Base-by-base conservation (phyloP, 2,113 vertebrate species). In the Psilopsiagon aymara region DNA sequence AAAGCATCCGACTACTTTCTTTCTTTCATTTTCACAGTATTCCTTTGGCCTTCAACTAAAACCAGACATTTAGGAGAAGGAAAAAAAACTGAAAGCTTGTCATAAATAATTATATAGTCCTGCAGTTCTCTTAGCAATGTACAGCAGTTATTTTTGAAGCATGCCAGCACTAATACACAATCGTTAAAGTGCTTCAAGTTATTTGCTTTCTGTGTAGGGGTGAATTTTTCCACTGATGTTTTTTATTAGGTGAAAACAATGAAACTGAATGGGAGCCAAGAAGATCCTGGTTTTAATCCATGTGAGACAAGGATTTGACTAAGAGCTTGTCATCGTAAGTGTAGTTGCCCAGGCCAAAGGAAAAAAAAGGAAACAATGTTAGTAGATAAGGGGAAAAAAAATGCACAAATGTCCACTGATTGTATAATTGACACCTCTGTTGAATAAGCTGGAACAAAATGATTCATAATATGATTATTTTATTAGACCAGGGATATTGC, bases 131-230 rank as follows among this genome's bases (percentile, higher is more conserved):
- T 82, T 53, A 86, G 81, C 52, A 90, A 86, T 92, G 37, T 71
- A 96, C 86, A 67, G 85, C 86, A 96, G 78, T 85, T 96, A 88
- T 96, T 97, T 98, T 92, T 95, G 88, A 97, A 97, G 69, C 73
- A 96, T 62, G 59, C 79, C 82, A 95, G 49, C 29, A 31, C 43
- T 95, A 86, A 96, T 70, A 93, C 23, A 76, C 37, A 86, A 80
- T 89, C 10, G 20, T 92, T 92, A 53, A 91, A 95, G 52, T 92
- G 63, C 51, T 97, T 96, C 28, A 97, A 97, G 86, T 92, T 96
- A 81, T 89, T 98, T 97, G 60, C 63, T 96, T 96, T 97, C 95
- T 94, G 64, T 86, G 69, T 53, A 91, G 67, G 39, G 68, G 44
- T 86, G 60, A 93, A 53, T 81, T 96, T 94, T 97, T 96, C 76